A percentile compares a stretch with the other conserved stretches of the same genome.
Evolutionary conservation across 2,888 invertebrate genomes (phyloP).

Genomic region (Drosophila barbarae): DNA sequence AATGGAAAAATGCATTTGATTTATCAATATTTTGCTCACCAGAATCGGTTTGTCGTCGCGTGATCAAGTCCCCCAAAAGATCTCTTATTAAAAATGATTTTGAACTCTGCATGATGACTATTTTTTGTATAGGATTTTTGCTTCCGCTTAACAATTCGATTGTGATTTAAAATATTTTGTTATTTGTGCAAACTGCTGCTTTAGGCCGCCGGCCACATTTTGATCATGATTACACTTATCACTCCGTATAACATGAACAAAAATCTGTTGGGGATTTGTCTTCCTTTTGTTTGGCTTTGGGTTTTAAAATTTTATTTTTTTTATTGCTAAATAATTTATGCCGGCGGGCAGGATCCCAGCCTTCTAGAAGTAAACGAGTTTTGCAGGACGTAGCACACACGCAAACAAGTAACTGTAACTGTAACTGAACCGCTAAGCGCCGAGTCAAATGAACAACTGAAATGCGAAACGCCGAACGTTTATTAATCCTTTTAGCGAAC

Average conservation of each 20-base stretch:
- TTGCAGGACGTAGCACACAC: slow-evolving; percentile 9
- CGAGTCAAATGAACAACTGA: slow-evolving; percentile 77
- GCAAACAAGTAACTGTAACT: slow-evolving; percentile 42
- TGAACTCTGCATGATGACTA: slow-evolving; percentile 81
- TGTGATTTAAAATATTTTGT: background rate
- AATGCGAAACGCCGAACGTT: slow-evolving; percentile 58
- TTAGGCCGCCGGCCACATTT: background rate
- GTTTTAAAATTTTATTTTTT: background rate
- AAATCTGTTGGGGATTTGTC: background rate
- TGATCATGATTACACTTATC: slow-evolving; percentile 12
- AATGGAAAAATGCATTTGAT: too few species aligned
- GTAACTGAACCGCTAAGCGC: slow-evolving; percentile 69
- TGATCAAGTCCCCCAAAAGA: slow-evolving; percentile 85
- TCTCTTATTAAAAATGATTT: slow-evolving; percentile 93
- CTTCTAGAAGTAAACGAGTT: slow-evolving; percentile 13
- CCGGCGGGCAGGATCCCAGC: background rate
- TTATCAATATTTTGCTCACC: slow-evolving; percentile 73
- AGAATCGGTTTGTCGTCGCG: slow-evolving; percentile 79
- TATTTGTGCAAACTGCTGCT: background rate
- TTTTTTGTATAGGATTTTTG: background rate
- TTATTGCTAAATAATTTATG: background rate
- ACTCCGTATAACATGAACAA: slow-evolving; percentile 27
- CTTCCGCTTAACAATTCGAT: background rate
- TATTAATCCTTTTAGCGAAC: slow-evolving; percentile 75
- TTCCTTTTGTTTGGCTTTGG: too few species aligned